Base-by-base conservation (phyloP, 2,888 invertebrate genomes). In the Calameuta filiformis region DNA sequence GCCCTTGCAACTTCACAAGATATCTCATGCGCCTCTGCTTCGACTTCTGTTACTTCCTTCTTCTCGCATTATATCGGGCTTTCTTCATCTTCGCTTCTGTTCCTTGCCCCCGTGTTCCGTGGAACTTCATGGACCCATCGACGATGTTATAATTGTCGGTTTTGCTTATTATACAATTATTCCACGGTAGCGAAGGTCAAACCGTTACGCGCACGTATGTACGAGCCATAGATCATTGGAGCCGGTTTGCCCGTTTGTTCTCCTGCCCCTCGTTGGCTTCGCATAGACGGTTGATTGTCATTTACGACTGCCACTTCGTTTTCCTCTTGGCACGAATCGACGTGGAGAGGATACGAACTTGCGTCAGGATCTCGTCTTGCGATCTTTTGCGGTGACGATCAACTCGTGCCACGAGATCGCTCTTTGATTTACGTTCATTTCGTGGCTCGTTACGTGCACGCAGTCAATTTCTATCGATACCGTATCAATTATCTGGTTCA, bases 121-220 rank as follows among this genome's bases (percentile, higher is more conserved):
- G 56, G 23, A 56, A 56, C 56, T 56, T 2, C 35, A 35, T 35
- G 23, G 23, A 56, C 9, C 56, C 34, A 71, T 33, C 71, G 69
- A 34, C 75, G 69, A 89, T 86, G 85, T 88, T 88, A 89, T 90
- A 89, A 89, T 89, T 89, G 87, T 84, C 83, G 79, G 86, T 81
- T 86, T 86, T 82, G 87, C 89, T 89, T 88, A 89, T 89, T 90
- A 86, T 84, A 83, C 83, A 76, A 75, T 80, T 83, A 87, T 87
- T 87, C 83, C 82, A 84, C 86, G 81, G 87, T 89, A 88, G 87
- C 87, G 73, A 77, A 80, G 86, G 87, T 85, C 86, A 83, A 77
- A 77, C 69, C 73, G 77, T 69, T 37, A 35, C 73, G 31, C 71
- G 69, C 40, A 77, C 76, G 56, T 75, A 74, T 34, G 23, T 9